Evolutionary conservation across 2,113 vertebrate genomes (phyloP), one percentile per base, ranked within the genome.

Genomic region (Clarias magur): DNA sequence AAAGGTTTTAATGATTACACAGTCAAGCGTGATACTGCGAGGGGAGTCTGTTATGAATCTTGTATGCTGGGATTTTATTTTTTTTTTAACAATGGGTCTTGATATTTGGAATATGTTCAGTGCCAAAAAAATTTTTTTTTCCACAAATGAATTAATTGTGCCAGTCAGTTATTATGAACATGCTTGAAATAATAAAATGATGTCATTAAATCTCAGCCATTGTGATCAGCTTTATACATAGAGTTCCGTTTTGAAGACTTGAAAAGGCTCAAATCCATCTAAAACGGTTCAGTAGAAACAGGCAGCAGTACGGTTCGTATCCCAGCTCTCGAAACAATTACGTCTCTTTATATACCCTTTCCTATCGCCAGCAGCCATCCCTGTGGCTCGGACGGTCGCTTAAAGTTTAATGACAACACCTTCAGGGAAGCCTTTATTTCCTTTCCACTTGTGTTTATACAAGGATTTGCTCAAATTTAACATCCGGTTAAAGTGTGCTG

Each of bases 331-430:
- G 21, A 75, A 67, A 72, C 76, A 60, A 53, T 62, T 80, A 63
- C 19, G 13, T 25, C 57, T 56, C 19, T 76, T 42, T 82, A 80
- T 65, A 54, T 82, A 23, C 79, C 60, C 63, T 68, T 57, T 78
- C 68, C 68, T 42, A 54, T 16, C 53, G 38, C 60, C 53, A 54
- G 67, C 2, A 19, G 82, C 21, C 53, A 57, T 93, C 92, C 92
- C 91, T 83, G 54, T 88, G 91, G 90, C 88, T 92, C 90, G 88
- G 91, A 93, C 88, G 90, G 92, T 92, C 85, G 86, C 81, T 87
- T 93, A 92, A 94, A 95, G 94, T 94, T 91, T 94, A 93, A 94
- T 94, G 89, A 94, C 91, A 90, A 27, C 85, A 53, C 86, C 90
- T 91, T 86, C 85, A 88, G 89, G 90, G 89, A 93, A 86, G 86